Percentiles rank a stretch among this genome's conserved stretches.
Evolutionary conservation across 2,888 invertebrate genomes (phyloP).

Genomic region (Biston stratarius): DNA sequence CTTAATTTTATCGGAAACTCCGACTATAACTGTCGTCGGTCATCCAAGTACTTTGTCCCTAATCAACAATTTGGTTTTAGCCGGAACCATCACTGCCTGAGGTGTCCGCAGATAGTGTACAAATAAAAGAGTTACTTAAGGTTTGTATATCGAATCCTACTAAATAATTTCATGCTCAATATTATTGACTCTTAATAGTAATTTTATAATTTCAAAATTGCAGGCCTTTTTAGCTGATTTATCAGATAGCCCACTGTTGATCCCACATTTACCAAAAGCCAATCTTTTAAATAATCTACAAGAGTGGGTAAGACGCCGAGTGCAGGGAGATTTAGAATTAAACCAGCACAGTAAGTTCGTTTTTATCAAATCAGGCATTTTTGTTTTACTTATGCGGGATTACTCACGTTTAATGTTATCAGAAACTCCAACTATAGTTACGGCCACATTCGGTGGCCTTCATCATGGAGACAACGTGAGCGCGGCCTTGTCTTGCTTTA

Average conservation of each 20-base stretch:
- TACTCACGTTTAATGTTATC: too few species aligned
- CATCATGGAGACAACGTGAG: too few species aligned
- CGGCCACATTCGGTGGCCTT: too few species aligned
- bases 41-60: not conserved
- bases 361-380: too few species aligned
- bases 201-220: constrained; percentile 1
- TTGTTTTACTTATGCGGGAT: too few species aligned
- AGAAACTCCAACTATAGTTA: too few species aligned
- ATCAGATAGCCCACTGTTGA: constrained; percentile 67
- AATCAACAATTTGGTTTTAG: constrained; percentile 51
- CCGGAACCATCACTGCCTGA: constrained; percentile 59
- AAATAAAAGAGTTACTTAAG: constrained; percentile 66
- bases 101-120: constrained; percentile 63
- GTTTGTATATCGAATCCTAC: constrained; percentile 50
- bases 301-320: constrained; percentile 71
- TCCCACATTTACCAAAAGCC: constrained; percentile 77
- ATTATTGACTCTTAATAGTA: too few species aligned
- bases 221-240: constrained; percentile 76
- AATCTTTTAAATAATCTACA: constrained; percentile 69
- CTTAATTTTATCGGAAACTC: too few species aligned
- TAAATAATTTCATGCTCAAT: too few species aligned
- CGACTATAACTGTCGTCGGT: too few species aligned
- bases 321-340: constrained; percentile 64
- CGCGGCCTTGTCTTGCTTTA: too few species aligned
- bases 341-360: constrained; percentile 61